These are phyloP conservation scores for Chrysotoxum bicinctum DNA, from an alignment of 2,888 invertebrate species.

Conservation along the genomic window DNA sequence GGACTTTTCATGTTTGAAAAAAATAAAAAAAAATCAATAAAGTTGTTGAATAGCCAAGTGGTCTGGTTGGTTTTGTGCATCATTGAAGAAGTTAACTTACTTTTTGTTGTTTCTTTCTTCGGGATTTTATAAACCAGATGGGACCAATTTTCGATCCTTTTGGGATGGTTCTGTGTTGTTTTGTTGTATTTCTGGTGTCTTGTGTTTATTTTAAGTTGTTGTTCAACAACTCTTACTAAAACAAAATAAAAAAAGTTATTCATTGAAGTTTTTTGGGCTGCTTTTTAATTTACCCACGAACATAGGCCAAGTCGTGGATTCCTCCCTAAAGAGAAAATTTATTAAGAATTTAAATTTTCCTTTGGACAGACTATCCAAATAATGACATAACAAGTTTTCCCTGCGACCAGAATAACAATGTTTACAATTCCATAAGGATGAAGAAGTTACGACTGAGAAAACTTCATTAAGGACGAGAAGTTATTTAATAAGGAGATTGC, in stretches of 20 bases:
- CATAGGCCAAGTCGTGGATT: constrained; percentile 32
- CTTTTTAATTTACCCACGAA: constrained; percentile 9
- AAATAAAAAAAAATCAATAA: constrained; percentile 57
- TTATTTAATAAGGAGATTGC: constrained; percentile 38
- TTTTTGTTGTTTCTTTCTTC: not conserved
- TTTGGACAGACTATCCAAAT: constrained; percentile 44
- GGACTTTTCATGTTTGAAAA: not conserved
- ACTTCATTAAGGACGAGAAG: constrained; percentile 30
- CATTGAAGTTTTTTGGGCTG: constrained; percentile 53
- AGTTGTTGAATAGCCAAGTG: constrained; percentile 64
- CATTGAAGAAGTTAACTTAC: constrained; percentile 44
- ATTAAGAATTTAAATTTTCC: constrained; percentile 62
- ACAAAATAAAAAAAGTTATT: constrained; percentile 35
- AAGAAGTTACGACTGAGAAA: not conserved
- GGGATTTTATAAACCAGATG: constrained; percentile 58
- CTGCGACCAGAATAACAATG: constrained; percentile 61
- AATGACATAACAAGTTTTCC: constrained; percentile 55
- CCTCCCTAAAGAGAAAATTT: constrained; percentile 42
- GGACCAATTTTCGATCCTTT: constrained; percentile 33
- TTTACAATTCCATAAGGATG: constrained; percentile 28
- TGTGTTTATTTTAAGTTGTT: constrained; percentile 45
- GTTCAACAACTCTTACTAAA: constrained; percentile 48
- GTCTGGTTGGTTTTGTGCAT: constrained; percentile 32
- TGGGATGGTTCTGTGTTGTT: constrained; percentile 4
- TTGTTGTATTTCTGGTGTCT: constrained; percentile 10